These are phyloP conservation scores for Climacteris rufus DNA, from an alignment of 2,113 vertebrate genomes.

Conservation along the genomic window DNA sequence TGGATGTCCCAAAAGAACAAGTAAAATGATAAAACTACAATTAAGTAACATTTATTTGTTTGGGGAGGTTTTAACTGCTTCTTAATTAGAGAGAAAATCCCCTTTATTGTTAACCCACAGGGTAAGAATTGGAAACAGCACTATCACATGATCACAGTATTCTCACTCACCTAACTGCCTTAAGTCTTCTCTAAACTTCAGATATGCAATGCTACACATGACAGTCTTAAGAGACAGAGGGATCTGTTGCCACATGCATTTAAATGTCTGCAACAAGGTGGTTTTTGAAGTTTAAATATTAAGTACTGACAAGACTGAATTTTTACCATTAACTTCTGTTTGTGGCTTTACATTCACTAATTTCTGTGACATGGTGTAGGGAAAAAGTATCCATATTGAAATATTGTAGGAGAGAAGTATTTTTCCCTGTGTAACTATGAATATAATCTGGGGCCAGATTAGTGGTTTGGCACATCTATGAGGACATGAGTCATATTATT, in stretches of 20 bases:
- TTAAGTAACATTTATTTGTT: background rate
- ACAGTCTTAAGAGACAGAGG: background rate
- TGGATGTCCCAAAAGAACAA: background rate
- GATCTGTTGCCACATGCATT: background rate
- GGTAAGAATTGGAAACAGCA: background rate
- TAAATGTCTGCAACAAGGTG: background rate
- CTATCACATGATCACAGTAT: background rate
- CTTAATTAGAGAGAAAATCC: conserved; percentile 20
- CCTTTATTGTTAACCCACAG: background rate
- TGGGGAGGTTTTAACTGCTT: background rate
- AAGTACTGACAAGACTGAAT: background rate
- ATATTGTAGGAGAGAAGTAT: background rate
- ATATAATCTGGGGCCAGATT: background rate
- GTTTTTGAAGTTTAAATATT: background rate
- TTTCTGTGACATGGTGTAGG: background rate
- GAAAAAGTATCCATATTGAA: background rate
- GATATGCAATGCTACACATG: background rate
- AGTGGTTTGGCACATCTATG: background rate
- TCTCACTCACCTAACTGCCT: background rate
- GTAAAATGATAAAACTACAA: background rate
- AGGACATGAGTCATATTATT: background rate
- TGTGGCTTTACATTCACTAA: background rate
- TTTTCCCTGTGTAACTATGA: background rate
- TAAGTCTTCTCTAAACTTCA: background rate
- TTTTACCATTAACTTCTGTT: background rate